phyloP scores from a whole-genome alignment of 2,888 invertebrate species.

The Sminthurides aquaticus region DNA sequence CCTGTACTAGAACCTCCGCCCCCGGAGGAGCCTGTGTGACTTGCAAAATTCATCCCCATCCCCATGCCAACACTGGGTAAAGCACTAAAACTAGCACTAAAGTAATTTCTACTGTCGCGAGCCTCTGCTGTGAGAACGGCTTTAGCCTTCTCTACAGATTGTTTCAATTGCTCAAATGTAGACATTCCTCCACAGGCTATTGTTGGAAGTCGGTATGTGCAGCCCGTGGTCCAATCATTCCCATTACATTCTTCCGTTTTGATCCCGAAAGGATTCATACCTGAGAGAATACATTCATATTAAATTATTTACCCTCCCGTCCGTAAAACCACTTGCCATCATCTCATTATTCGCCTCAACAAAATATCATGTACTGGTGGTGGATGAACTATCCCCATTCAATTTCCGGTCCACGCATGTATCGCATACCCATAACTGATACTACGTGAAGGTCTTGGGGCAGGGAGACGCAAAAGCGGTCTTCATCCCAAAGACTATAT shows the following conservation, averaged over 20 bases:
- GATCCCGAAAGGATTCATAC: conserved; percentile 42
- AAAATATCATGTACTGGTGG: no score
- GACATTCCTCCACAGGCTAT: conserved; percentile 49
- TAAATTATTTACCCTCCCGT: not conserved
- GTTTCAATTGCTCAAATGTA: conserved; percentile 81
- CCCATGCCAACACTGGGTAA: conserved; percentile 35
- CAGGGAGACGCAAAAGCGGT: no score
- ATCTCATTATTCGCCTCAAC: not conserved
- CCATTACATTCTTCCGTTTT: conserved; percentile 42
- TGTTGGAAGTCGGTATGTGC: conserved; percentile 63
- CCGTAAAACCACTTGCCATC: not conserved
- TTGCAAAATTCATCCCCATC: conserved; percentile 40
- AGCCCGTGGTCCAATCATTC: conserved; percentile 47
- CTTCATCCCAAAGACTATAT: no score
- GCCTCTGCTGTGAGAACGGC: conserved; percentile 57
- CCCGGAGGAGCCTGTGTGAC: conserved; percentile 1
- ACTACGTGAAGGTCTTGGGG: no score
- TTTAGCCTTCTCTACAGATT: conserved; percentile 83
- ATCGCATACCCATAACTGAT: no score
- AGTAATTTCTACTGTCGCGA: conserved; percentile 37
- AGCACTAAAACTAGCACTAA: conserved; percentile 40
- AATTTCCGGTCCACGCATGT: no score
- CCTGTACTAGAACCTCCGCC: not conserved
- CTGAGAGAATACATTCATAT: not conserved
- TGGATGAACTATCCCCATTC: no score